A percentile compares a stretch with the other conserved stretches of the same genome.
These are phyloP conservation scores for Halcyon senegalensis DNA, from an alignment of 2,113 vertebrate species.

Conservation along the genomic window DNA sequence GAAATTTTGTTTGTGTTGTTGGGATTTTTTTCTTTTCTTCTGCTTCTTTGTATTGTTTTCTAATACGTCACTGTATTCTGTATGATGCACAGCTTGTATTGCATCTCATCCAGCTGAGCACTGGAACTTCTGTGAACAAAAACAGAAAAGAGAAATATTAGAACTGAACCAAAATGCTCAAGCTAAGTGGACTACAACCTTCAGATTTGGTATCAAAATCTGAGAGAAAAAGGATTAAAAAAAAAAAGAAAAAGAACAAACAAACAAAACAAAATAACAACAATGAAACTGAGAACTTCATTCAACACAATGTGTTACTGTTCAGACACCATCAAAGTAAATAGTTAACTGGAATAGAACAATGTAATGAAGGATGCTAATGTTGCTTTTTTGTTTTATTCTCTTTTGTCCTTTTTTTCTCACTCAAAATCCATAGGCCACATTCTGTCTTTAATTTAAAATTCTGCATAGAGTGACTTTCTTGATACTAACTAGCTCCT, in stretches of 20 bases:
- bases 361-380: neutral
- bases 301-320: neutral
- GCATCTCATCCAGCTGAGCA: neutral
- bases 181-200: neutral
- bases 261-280: neutral
- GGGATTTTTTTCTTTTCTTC: neutral
- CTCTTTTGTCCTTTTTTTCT: neutral
- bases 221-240: neutral
- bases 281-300: neutral
- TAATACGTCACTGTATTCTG: neutral
- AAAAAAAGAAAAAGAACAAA: neutral
- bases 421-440: neutral
- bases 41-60: neutral
- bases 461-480: neutral
- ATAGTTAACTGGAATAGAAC: constrained; percentile 25
- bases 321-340: constrained; percentile 19
- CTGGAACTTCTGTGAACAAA: constrained; percentile 1
- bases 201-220: constrained; percentile 36
- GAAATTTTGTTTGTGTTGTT: neutral
- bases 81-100: neutral
- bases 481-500: neutral
- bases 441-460: neutral
- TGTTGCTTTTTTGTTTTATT: neutral
- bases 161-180: constrained; percentile 19
- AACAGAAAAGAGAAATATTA: constrained; percentile 11